Percentiles rank a stretch among this genome's conserved stretches.
Evolutionary conservation across 2,797 vertebrate genomes (phyloP).

Genomic region (Schizopygopsis malacanthus): DNA sequence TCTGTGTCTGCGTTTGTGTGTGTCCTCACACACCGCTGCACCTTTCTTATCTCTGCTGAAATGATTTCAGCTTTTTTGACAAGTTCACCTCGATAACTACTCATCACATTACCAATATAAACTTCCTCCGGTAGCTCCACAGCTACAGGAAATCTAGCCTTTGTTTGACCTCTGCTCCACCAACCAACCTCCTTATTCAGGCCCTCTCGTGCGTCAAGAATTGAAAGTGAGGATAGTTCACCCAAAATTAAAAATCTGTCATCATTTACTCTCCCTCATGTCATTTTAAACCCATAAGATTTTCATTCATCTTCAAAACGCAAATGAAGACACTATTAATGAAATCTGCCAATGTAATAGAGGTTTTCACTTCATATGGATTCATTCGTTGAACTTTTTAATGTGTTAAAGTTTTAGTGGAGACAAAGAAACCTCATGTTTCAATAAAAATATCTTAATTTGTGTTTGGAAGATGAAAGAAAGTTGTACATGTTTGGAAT

Average conservation of each 20-base stretch:
- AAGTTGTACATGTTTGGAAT: neutral
- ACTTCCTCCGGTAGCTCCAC: neutral
- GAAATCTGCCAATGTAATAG: neutral
- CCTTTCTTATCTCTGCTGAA: neutral
- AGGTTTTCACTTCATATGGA: neutral
- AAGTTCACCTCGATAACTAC: neutral
- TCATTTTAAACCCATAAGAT: neutral
- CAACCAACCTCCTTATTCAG: neutral
- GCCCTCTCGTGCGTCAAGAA: neutral
- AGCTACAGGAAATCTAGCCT: constrained; percentile 19
- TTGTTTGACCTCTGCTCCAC: constrained; percentile 24
- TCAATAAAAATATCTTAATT: neutral
- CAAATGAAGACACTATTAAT: neutral
- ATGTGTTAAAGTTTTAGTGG: neutral
- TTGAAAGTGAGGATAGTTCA: neutral
- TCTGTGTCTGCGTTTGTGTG: constrained; percentile 70
- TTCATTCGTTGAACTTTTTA: neutral
- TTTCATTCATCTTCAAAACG: neutral
- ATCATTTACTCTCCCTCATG: neutral
- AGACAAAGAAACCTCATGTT: neutral
- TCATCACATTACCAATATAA: constrained; percentile 10
- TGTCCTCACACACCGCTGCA: neutral
- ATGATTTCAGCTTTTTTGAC: constrained; percentile 6
- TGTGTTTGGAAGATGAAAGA: neutral
- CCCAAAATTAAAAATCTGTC: neutral